Conservation (phyloP, 2,113 vertebrate genomes). For the Cheilinus undulatus region DNA sequence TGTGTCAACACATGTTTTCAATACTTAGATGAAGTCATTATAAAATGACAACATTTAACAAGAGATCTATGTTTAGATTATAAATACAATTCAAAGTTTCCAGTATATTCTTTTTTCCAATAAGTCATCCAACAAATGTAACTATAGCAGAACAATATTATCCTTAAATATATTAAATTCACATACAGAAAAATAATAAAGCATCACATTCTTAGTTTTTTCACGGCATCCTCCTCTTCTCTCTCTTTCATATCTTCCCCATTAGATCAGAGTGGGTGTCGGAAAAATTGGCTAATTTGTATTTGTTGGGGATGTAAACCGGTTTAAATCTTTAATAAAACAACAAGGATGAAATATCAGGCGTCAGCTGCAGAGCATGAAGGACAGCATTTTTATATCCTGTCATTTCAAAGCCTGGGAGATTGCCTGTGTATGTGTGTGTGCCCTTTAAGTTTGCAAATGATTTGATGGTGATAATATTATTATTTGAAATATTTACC, state of each 20-base stretch:
- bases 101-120: conserved; percentile 52
- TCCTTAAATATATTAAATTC: conserved; percentile 80
- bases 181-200: conserved; percentile 74
- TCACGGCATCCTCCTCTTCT: conserved; percentile 17
- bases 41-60: no score
- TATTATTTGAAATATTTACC: conserved; percentile 75
- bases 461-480: conserved; percentile 75
- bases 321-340: conserved; percentile 85
- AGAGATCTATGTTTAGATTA: conserved; percentile 47
- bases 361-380: conserved; percentile 68
- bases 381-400: conserved; percentile 72
- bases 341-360: conserved; percentile 83
- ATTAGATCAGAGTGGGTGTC: conserved; percentile 70
- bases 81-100: conserved; percentile 50
- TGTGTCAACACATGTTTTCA: no score
- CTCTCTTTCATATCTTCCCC: conserved; percentile 40
- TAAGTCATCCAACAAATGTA: conserved; percentile 60
- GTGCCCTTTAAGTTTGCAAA: conserved; percentile 72
- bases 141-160: conserved; percentile 70
- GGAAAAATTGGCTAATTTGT: conserved; percentile 74
- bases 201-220: conserved; percentile 54
- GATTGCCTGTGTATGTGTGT: conserved; percentile 20
- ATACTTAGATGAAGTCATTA: no score
- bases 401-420: conserved; percentile 69
- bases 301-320: conserved; percentile 81